Evolutionary conservation across 2,888 invertebrate species (phyloP), one percentile per base, ranked within the genome.

Genomic region (Drosophila testacea): DNA sequence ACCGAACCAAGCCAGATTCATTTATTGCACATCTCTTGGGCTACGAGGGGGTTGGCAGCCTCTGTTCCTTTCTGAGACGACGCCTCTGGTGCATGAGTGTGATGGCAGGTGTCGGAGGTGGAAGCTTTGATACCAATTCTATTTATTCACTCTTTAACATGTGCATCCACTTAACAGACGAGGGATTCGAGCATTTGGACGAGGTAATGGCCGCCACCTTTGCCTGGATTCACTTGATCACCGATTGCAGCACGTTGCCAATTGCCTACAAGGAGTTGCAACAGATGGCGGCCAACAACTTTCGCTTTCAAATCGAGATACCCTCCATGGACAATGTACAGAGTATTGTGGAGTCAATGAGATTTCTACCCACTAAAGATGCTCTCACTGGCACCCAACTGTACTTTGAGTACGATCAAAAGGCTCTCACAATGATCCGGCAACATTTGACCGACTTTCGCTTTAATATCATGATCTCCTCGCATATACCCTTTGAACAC

Each of bases 31-130:
- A 95, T 92, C 91, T 98, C 11, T 92, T 98, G 16, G 97, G 96
- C 0, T 96, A 98, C 91, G 97, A 98, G 91, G 98, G 98, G 0
- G 95, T 95, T 84, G 97, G 97, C 55, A 97, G 97, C 77, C 92
- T 97, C n/a, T 94, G 96, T 2, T 95, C 96, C 0, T 96, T 95
- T 88, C 93, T 97, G 28, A 94, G 95, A 61, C 95, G 95, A 0
- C 83, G 79, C 0, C 94, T 96, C 34, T 97, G 96, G 96, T 96
- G 95, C 5, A 92, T 96, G 16, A 95, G 94, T n/a, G 94, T 97
- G 47, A 94, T 94, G 79, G 94, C 95, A 1, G 96, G 96, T 1
- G 95, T 95, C 81, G 95, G 94, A 0, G 95, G 95, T 77, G 94
- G 95, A 67, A 97, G 96, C 2, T 95, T 95, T 74, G 96, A 97